Evolutionary conservation across 2,113 vertebrate species (phyloP).

Genomic region (Cinclus cinclus): DNA sequence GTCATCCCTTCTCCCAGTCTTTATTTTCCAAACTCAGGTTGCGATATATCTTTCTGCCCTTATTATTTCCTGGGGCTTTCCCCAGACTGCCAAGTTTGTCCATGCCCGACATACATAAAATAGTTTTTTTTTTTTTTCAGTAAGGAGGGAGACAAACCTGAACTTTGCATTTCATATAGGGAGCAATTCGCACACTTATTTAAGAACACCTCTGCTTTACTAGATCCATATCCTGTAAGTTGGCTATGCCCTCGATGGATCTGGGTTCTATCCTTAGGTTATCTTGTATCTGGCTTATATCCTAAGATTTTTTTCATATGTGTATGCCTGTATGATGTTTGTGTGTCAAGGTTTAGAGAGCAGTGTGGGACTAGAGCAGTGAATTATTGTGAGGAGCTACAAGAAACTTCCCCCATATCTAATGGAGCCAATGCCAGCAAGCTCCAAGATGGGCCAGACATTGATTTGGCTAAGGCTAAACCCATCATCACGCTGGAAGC

Average conservation of each 20-base stretch:
- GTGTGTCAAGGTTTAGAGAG: not conserved
- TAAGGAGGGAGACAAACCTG: no score
- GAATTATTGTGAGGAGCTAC: not conserved
- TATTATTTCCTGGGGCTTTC: not conserved
- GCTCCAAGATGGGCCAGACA: not conserved
- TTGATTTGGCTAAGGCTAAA: not conserved
- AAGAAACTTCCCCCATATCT: not conserved
- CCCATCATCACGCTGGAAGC: not conserved
- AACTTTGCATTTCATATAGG: not conserved
- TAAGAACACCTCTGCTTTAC: not conserved
- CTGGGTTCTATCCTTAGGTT: not conserved
- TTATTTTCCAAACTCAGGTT: not conserved
- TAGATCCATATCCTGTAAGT: no score
- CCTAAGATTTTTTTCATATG: not conserved
- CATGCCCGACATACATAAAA: not conserved
- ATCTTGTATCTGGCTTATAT: no score
- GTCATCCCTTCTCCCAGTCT: not conserved
- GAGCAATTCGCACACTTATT: not conserved
- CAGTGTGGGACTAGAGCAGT: rapidly evolving
- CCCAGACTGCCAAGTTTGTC: not conserved
- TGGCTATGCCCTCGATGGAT: rapidly evolving
- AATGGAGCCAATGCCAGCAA: not conserved
- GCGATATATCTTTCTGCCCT: not conserved
- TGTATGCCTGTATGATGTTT: rapidly evolving
- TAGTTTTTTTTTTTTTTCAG: not conserved